Conservation (phyloP, 2,113 vertebrate species). For the Heterocephalus glaber region DNA sequence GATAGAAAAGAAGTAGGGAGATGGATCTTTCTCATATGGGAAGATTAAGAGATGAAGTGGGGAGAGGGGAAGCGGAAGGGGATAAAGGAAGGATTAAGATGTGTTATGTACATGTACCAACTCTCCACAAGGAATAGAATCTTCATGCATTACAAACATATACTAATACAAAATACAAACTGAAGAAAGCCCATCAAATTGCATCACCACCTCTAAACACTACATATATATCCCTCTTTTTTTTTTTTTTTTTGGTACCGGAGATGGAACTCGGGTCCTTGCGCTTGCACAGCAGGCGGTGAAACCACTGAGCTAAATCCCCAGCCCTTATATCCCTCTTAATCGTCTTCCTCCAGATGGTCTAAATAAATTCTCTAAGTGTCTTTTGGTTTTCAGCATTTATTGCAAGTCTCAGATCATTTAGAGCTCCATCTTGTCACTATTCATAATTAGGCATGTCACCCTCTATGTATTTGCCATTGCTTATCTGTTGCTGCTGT, state of each 20-base stretch:
- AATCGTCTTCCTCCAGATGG: not conserved
- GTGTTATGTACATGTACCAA: not conserved
- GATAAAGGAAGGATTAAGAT: not conserved
- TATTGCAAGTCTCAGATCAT: constrained; percentile 6
- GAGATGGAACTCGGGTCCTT: too few relatives aligned
- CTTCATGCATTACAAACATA: not conserved
- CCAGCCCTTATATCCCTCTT: not conserved
- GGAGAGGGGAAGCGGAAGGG: not conserved
- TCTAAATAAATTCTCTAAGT: constrained; percentile 6
- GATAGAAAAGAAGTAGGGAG: not conserved
- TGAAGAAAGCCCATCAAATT: not conserved
- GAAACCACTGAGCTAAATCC: too few relatives aligned
- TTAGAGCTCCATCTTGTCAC: not conserved
- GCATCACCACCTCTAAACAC: not conserved
- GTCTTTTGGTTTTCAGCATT: constrained; percentile 2
- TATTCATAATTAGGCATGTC: not conserved
- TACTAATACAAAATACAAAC: not conserved
- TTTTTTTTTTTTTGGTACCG: too few relatives aligned
- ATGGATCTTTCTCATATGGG: not conserved
- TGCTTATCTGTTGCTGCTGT: not conserved
- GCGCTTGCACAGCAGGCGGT: too few relatives aligned
- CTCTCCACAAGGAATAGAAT: not conserved
- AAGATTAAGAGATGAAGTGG: not conserved
- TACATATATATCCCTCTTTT: not conserved
- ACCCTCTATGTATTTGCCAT: not conserved